Evolutionary conservation across 2,888 invertebrate genomes (phyloP), one percentile per base, ranked within the genome.

Genomic region (Sthenelais limicola): DNA sequence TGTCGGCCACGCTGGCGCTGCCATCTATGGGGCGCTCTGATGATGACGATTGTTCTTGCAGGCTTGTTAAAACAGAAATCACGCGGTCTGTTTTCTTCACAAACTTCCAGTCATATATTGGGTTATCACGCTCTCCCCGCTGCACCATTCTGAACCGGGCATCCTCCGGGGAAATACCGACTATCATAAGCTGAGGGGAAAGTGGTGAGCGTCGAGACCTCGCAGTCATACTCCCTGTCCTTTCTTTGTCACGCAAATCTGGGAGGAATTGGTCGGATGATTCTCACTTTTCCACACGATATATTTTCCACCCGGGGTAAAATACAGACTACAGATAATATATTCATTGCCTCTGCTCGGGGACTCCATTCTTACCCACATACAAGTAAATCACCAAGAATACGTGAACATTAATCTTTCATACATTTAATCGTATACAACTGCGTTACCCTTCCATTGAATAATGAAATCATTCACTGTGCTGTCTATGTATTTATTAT

Each of bases 211-310:
- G 24, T n/a, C 33, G 56, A 28, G n/a, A 24, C n/a, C 33, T 2
- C 32, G 5, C 56, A 32, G 32, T 56, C 56, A 56, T 33, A 32
- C 18, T 33, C 26, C 33, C 32, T 56, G 32, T 56, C 32, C 18
- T 56, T 21, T 56, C 30, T 56, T 56, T 56, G 56, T 56, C 56
- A 56, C 26, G 32, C 56, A 56, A 56, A 56, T 56, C 56, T 56
- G 28, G 18, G 12, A 56, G 30, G 56, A 33, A 5, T n/a, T 5
- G 28, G 54, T 32, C 28, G 18, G 26, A 12, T 4, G 28, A 54
- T 54, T 54, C 54, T 54, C 54, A 54, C 54, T 28, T 54, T n/a
- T 54, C 28, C 54, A 54, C n/a, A n/a, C n/a, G n/a, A n/a, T n/a
- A n/a, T n/a, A n/a, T n/a, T n/a, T n/a, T n/a, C n/a, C n/a, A n/a